Percentiles rank a stretch among this genome's conserved stretches.
Conservation (phyloP, 2,888 invertebrate genomes). For the Pristionchus fissidentatus region DNA sequence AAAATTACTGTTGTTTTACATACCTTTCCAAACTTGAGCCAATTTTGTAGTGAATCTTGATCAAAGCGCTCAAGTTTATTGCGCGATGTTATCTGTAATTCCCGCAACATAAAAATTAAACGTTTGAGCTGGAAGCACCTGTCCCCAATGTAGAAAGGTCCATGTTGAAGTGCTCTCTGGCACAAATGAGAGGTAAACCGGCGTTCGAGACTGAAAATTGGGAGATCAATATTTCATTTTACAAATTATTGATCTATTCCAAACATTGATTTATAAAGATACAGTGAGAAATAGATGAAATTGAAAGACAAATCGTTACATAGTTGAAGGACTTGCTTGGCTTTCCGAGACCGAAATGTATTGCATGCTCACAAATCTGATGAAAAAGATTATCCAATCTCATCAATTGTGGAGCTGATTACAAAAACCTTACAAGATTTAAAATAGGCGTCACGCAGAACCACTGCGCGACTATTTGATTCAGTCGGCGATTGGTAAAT, state of each 20-base stretch:
- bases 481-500: background rate
- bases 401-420: no score
- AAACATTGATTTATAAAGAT: no score
- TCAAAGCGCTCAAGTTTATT: background rate
- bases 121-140: background rate
- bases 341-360: background rate
- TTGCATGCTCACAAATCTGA: background rate
- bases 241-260: no score
- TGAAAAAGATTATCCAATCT: background rate
- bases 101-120: background rate
- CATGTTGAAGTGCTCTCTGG: slow-evolving; percentile 4
- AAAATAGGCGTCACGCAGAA: background rate
- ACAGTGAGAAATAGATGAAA: no score
- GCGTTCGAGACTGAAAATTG: background rate
- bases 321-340: background rate
- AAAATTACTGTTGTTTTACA: no score
- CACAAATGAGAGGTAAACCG: background rate
- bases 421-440: background rate
- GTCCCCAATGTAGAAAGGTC: slow-evolving; percentile 12
- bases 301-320: background rate
- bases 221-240: background rate
- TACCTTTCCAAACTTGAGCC: background rate
- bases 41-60: background rate
- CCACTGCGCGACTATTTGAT: background rate
- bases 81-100: background rate